Evolutionary conservation across 2,888 invertebrate genomes (phyloP), one percentile per base, ranked within the genome.

Genomic region (Rhyacophila evoluta): DNA sequence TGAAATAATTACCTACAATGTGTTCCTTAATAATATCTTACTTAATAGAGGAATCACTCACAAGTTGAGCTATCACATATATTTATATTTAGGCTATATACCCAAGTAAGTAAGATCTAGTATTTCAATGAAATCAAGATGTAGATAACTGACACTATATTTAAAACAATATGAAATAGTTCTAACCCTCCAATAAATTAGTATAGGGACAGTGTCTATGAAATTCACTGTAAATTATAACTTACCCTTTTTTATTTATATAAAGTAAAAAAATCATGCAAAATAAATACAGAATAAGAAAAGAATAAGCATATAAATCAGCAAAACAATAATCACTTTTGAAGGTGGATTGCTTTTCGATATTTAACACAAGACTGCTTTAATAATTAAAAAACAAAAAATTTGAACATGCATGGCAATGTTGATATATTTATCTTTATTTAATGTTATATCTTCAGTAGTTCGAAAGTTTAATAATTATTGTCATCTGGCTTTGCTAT

Each of bases 11-110:
- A 55, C 25, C 55, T 55, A 55, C 55, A 55, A 55, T 55, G 55
- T 55, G 55, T 55, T 39, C 19, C 55, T 19, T 55, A 55, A 25
- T 19, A 25, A 55, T 55, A 74, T 78, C 83, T 84, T 84, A 83
- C 8, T 36, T 29, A 19, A 72, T 68, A 39, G 19, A 80, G 78
- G 75, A 81, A 78, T 81, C 78, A 75, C 75, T 79, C 81, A 68
- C 15, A 80, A 72, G 19, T 70, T 74, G 79, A 81, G 79, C 74
- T 79, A 81, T 81, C 81, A 81, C 81, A 79, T 29, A 69, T 28
- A 75, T 69, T 38, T 74, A 67, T 67, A 41, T 67, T 33, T 67
- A 55, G 67, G 33, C 55, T 41, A 74, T 67, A 36, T 55, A 55
- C 29, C 39, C 55, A 33, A 74, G 38, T 74, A 41, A 73, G 25